Evolutionary conservation across 1,140 invertebrate species (phyloP), one percentile per base, ranked within the genome.

Genomic region (Drosophila orena): DNA sequence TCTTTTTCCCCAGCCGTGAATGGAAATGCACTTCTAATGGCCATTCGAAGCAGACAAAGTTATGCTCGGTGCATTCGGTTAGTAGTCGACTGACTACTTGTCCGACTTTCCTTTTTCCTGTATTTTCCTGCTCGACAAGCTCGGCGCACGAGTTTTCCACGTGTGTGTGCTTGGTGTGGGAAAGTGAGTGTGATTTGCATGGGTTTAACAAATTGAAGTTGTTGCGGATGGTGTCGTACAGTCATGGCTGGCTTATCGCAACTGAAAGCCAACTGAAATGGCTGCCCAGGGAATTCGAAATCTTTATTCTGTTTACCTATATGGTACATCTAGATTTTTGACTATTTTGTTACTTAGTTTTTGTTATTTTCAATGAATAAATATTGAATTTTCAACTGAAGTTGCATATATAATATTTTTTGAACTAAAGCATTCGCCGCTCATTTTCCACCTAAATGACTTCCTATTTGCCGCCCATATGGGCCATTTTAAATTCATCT

Each of bases 21-120:
- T 66, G 72, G 60, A 76, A 76, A 66, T 86, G 81, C 81, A 74
- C 69, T 81, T 79, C 83, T 79, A 79, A 79, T 88, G 75, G 78
- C 65, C 72, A 83, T 81, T 88, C 60, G 59, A 71, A 76, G 65
- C 74, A 81, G 81, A 79, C 83, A 81, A 86, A 88, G 78, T 88
- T 86, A 78, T 85, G 74, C 60, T 71, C 37, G 34, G 37, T 81
- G 73, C 77, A 70, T 65, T 85, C 77, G 70, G 71, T 64, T 56
- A 49, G 35, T 42, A 44, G 15, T 42, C 37, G 15, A 46, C 44
- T 17, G 24, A 30, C 61, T 30, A 17, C 57, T 47, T 24, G 24
- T 3, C 44, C 49, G 24, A 34, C 60, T 66, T 66, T 54, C 62
- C 52, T 44, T 66, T 66, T 54, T 54, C 62, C 52, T 53, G 37